Base-by-base conservation (phyloP, 2,888 invertebrate species). In the Leptinotarsa rubiginosa region DNA sequence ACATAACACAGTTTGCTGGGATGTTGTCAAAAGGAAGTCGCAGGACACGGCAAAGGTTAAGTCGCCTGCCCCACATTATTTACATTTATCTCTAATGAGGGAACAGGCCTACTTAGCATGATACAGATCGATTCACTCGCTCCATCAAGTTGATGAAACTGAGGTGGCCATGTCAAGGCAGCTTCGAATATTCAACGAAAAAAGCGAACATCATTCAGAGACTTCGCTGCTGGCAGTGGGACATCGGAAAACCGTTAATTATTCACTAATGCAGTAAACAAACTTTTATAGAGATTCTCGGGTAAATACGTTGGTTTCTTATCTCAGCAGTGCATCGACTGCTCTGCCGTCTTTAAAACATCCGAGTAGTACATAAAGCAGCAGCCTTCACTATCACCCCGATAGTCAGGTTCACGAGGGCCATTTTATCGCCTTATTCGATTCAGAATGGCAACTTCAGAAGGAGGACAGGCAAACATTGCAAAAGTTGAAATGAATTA, bases 61-160 rank as follows among this genome's bases (percentile, higher is more conserved):
- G 56, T 73, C 69, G 77, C 22, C 69, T 74, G 74, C 68, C 65
- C 73, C 78, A 78, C 75, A 75, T 81, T 83, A 83, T 83, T 84
- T 84, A 84, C 82, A 83, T 84, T 81, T 83, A 84, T 82, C 81
- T 83, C 82, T 83, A 84, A 84, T 84, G 83, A 81, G 83, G 80
- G 81, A 81, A 82, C 81, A 81, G 74, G 77, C 66, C 67, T 54
- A 65, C 80, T 82, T 82, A 80, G 79, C 81, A 81, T 82, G 82
- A 82, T 82, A 82, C 79, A 71, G 78, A 82, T 82, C 82, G 74
- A 78, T 79, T 77, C 75, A 72, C 79, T 79, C 73, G 74, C 78
- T 77, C 73, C 77, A 80, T 81, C 80, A 79, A 77, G 76, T 73
- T 73, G 25, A 72, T 74, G 73, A 77, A 76, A 73, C 78, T 72